Conservation (phyloP, 2,888 invertebrate species). For the Tillus elongatus region DNA sequence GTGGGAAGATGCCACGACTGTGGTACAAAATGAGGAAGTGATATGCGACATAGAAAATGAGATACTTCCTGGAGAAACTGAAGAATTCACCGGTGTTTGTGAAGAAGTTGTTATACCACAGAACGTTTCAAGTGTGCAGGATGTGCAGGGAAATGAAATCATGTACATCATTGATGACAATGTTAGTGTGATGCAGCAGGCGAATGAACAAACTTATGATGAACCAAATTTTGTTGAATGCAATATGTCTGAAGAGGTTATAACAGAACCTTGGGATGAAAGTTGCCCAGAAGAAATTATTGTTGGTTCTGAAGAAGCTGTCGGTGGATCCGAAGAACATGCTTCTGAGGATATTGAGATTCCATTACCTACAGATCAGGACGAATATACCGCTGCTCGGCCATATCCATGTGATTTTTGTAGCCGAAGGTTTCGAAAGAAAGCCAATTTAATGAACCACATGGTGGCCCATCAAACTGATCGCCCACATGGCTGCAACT, state of each 20-base stretch:
- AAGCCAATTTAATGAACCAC: conserved; percentile 75
- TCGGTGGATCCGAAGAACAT: conserved; percentile 47
- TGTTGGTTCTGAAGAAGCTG: conserved; percentile 48
- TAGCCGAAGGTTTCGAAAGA: conserved; percentile 73
- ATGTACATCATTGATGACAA: conserved; percentile 39
- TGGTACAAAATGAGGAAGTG: conserved; percentile 44
- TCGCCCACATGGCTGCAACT: conserved; percentile 70
- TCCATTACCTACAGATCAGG: conserved; percentile 72
- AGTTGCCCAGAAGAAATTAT: conserved; percentile 40
- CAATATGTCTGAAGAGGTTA: conserved; percentile 51
- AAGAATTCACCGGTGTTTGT: conserved; percentile 41
- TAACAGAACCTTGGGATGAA: conserved; percentile 77
- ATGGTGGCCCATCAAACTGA: conserved; percentile 83
- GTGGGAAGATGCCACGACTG: conserved; percentile 38
- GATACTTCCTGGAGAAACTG: conserved; percentile 33
- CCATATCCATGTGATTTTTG: conserved; percentile 84
- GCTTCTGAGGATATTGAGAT: conserved; percentile 45
- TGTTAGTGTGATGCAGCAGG: conserved; percentile 36
- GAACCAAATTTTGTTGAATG: conserved; percentile 40
- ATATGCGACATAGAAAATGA: conserved; percentile 47
- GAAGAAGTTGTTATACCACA: conserved; percentile 12
- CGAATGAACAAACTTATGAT: conserved; percentile 17
- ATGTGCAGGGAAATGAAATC: conserved; percentile 25
- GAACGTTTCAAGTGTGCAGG: conserved; percentile 16
- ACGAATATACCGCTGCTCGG: conserved; percentile 64